Conservation (phyloP, 2,888 invertebrate genomes). For the Lobophora halterata region DNA sequence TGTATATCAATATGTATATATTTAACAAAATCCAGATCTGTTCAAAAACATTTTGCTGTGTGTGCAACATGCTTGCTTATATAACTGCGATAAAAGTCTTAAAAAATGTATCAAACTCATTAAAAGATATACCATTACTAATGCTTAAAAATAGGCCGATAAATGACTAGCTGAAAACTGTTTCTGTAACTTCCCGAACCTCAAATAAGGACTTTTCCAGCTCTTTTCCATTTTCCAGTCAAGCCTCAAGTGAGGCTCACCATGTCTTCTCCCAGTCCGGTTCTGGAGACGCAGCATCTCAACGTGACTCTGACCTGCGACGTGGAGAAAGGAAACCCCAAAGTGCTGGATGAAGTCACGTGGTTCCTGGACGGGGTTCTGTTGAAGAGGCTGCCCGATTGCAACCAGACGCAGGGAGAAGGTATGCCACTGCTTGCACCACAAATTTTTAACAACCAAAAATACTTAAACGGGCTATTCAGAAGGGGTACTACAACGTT, state of each 20-base stretch:
- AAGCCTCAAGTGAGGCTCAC: conserved; percentile 88
- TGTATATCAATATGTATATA: no score
- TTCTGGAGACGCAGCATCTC: conserved; percentile 87
- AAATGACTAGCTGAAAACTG: no score
- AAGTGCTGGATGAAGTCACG: conserved; percentile 90
- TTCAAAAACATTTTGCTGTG: no score
- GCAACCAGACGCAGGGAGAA: conserved; percentile 80
- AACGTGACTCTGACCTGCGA: conserved; percentile 92
- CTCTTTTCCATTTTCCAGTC: conserved; percentile 77
- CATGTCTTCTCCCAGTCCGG: conserved; percentile 88
- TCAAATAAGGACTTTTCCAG: not conserved
- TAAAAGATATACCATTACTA: no score
- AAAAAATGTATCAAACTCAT: no score
- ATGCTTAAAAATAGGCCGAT: no score
- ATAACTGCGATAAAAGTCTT: no score
- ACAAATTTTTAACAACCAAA: not conserved
- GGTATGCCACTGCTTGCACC: conserved; percentile 30
- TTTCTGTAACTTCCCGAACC: no score
- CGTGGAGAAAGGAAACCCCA: conserved; percentile 90
- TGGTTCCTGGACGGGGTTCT: conserved; percentile 85
- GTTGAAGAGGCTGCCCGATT: conserved; percentile 92
- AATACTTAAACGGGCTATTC: no score
- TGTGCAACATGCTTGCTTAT: no score
- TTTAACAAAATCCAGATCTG: no score
- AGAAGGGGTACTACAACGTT: no score